Percentiles rank a stretch among this genome's conserved stretches.
Evolutionary conservation across 2,797 vertebrate species (phyloP).

Genomic region (Siniperca scherzeri): DNA sequence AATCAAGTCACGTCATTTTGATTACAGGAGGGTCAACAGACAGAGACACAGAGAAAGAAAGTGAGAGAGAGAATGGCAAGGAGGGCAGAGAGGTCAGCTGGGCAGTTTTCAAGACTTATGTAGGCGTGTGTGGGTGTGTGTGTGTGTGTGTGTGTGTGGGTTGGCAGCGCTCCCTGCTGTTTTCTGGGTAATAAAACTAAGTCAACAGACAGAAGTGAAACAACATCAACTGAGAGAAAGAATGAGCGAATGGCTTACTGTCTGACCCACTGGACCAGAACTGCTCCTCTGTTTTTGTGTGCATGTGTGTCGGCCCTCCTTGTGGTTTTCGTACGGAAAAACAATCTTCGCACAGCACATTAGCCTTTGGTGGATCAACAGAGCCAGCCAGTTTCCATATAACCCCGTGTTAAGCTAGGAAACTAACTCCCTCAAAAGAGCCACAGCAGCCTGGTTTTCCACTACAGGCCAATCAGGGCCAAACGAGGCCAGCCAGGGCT

Average conservation of each 20-base stretch:
- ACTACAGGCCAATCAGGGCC: constrained; percentile 54
- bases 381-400: constrained; percentile 76
- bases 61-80: not conserved
- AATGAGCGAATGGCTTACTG: constrained; percentile 57
- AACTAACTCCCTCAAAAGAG: constrained; percentile 61
- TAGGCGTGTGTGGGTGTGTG: constrained; percentile 23
- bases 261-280: constrained; percentile 74
- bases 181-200: constrained; percentile 78
- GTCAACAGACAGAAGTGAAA: constrained; percentile 77
- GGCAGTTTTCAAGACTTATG: constrained; percentile 13
- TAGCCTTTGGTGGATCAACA: constrained; percentile 70
- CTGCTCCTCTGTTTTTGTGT: constrained; percentile 39
- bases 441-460: constrained; percentile 65
- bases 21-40: not conserved
- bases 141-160: constrained; percentile 38
- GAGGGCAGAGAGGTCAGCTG: constrained; percentile 44
- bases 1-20: not conserved
- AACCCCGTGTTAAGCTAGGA: constrained; percentile 69
- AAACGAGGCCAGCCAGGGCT: constrained; percentile 30
- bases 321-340: constrained; percentile 76
- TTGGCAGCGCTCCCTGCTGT: constrained; percentile 54
- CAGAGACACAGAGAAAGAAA: not conserved
- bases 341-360: constrained; percentile 78
- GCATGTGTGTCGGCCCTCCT: constrained; percentile 48
- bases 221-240: constrained; percentile 67